A percentile compares a stretch with the other conserved stretches of the same genome.
phyloP scores from a whole-genome alignment of 2,797 vertebrate genomes.

The Rhabdomys pumilio region DNA sequence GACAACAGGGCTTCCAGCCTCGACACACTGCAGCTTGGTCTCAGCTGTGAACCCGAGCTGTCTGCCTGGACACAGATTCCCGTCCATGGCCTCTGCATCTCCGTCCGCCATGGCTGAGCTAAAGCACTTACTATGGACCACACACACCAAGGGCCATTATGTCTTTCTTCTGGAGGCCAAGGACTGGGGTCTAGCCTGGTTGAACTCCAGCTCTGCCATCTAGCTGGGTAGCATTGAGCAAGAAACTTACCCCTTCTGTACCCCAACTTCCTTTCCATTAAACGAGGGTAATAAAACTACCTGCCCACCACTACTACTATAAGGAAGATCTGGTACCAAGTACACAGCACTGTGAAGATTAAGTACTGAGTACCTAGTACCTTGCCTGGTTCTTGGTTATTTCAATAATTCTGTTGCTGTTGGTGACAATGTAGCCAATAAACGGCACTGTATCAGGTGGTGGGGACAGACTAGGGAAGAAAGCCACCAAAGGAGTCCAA shows the following conservation, averaged over 20 bases:
- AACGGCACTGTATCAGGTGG: not conserved
- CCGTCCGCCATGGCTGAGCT: not conserved
- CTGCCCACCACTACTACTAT: not conserved
- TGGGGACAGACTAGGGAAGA: not conserved
- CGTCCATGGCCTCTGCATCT: not conserved
- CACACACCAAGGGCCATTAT: not conserved
- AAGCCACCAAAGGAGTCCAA: not conserved
- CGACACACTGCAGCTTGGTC: not conserved
- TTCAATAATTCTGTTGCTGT: not conserved
- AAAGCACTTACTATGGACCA: not conserved
- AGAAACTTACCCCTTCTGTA: not conserved
- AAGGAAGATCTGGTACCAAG: not conserved
- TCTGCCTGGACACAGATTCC: not conserved
- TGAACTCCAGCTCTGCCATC: not conserved
- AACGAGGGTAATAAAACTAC: not conserved
- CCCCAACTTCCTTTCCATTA: not conserved
- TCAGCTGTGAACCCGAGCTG: not conserved
- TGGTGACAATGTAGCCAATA: accelerated
- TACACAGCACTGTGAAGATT: accelerated
- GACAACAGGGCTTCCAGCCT: not conserved
- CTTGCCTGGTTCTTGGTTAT: not conserved
- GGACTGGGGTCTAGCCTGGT: not conserved
- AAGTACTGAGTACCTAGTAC: not conserved
- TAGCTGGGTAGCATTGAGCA: not conserved
- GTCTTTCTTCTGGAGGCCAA: not conserved